phyloP scores from a whole-genome alignment of 2,113 vertebrate species.

The Bubo blakistoni region DNA sequence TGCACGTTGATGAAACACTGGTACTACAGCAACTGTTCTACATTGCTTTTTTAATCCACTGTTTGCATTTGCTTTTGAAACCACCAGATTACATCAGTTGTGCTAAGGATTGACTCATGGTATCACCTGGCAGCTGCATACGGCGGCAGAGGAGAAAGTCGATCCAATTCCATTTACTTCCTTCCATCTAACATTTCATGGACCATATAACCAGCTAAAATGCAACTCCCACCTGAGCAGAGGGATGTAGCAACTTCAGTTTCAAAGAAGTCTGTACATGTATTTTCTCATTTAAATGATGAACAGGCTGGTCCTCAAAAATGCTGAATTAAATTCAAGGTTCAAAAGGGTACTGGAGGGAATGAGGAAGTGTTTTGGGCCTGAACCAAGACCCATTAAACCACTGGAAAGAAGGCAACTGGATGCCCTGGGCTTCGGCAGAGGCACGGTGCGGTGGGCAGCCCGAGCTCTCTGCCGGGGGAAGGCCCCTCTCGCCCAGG shows the following conservation, averaged over 20 bases:
- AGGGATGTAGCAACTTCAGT: neutral
- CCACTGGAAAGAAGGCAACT: neutral
- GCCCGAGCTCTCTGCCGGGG: neutral
- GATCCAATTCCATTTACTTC: constrained; percentile 45
- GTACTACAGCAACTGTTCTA: constrained; percentile 20
- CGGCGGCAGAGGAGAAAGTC: constrained; percentile 62
- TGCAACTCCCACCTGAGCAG: neutral
- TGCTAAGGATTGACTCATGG: constrained; percentile 65
- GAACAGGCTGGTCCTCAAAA: neutral
- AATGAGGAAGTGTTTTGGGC: neutral
- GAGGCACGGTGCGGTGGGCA: neutral
- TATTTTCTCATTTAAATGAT: neutral
- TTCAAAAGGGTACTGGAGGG: neutral
- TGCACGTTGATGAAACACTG: neutral
- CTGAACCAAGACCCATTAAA: neutral
- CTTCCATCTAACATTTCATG: constrained; percentile 14
- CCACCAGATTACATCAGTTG: constrained; percentile 62
- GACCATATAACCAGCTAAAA: constrained; percentile 19
- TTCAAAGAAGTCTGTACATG: neutral
- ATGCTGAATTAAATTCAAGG: neutral
- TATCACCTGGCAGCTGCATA: constrained; percentile 60
- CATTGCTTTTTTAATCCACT: constrained; percentile 24
- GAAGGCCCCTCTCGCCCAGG: neutral
- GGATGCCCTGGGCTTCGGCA: neutral
- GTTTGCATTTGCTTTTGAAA: constrained; percentile 71